Evolutionary conservation across 2,113 vertebrate genomes (phyloP).

Genomic region (Chionomys nivalis): DNA sequence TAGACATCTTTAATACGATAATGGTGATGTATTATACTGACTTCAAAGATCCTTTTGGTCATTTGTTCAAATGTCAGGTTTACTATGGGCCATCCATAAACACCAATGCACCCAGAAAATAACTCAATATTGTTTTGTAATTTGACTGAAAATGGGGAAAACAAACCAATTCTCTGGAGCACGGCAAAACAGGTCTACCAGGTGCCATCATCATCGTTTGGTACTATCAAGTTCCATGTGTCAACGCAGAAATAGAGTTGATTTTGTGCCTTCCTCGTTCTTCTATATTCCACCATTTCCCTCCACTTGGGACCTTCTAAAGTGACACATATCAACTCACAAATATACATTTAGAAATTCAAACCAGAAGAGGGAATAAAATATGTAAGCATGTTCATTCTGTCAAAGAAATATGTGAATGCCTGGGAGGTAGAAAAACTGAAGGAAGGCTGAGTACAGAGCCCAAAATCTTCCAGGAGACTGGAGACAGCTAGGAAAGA

Average conservation of each 20-base stretch:
- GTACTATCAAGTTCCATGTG: not conserved
- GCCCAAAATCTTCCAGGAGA: not conserved
- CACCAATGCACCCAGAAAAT: not conserved
- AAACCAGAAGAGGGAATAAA: not conserved
- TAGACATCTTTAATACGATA: not conserved
- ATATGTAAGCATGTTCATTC: slow-evolving; percentile 15
- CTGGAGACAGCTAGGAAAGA: not conserved
- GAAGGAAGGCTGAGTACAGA: too few species aligned
- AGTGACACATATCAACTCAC: not conserved
- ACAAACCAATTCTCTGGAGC: not conserved
- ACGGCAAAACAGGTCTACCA: not conserved
- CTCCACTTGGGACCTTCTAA: not conserved
- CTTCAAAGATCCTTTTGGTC: not conserved
- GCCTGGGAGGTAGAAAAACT: not conserved
- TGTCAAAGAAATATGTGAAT: not conserved
- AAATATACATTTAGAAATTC: slow-evolving; percentile 13
- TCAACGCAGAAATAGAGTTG: slow-evolving; percentile 3
- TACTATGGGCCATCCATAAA: not conserved
- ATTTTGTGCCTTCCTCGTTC: not conserved
- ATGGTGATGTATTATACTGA: not conserved
- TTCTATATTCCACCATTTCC: not conserved
- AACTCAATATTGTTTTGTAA: not conserved
- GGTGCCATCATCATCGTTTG: not conserved
- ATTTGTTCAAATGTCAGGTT: not conserved
- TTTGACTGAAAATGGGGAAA: not conserved